Conservation (phyloP, 2,797 vertebrate genomes). For the Oceanodroma leucorhoa region DNA sequence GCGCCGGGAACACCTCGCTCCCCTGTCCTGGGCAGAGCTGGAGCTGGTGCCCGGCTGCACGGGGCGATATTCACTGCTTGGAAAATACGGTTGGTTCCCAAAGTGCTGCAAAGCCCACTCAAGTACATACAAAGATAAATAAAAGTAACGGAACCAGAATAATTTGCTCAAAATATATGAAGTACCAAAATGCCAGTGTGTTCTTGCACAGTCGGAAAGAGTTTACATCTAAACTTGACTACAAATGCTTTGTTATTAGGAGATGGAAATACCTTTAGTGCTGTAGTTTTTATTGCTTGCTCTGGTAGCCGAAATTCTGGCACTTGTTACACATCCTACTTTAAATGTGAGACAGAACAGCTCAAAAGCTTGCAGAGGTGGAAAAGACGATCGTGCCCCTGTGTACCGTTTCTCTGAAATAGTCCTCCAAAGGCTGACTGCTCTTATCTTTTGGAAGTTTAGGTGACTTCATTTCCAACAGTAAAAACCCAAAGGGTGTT, state of each 20-base stretch:
- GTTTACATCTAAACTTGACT: not conserved
- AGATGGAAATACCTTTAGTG: not conserved
- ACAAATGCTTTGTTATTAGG: not conserved
- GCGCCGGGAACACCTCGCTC: fast-evolving
- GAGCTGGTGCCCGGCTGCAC: not conserved
- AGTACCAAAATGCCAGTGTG: not conserved
- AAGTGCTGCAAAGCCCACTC: not conserved
- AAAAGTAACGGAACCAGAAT: not conserved
- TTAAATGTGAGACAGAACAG: not conserved
- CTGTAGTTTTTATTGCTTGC: not conserved
- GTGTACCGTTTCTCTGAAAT: not conserved
- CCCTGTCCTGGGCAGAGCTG: not conserved
- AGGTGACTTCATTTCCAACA: not conserved
- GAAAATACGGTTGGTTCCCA: not conserved
- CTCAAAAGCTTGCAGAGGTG: not conserved
- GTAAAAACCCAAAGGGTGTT: not conserved
- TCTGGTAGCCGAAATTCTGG: not conserved
- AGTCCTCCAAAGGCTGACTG: not conserved
- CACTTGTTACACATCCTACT: not conserved
- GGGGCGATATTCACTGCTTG: fast-evolving
- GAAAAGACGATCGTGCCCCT: not conserved
- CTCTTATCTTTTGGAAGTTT: not conserved
- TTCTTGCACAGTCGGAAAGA: fast-evolving
- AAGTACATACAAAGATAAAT: not conserved
- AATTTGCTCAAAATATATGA: not conserved